A percentile compares a stretch with the other conserved stretches of the same genome.
These are phyloP conservation scores for Drosophila melanosoma DNA, from an alignment of 2,888 invertebrate genomes.

Conservation along the genomic window DNA sequence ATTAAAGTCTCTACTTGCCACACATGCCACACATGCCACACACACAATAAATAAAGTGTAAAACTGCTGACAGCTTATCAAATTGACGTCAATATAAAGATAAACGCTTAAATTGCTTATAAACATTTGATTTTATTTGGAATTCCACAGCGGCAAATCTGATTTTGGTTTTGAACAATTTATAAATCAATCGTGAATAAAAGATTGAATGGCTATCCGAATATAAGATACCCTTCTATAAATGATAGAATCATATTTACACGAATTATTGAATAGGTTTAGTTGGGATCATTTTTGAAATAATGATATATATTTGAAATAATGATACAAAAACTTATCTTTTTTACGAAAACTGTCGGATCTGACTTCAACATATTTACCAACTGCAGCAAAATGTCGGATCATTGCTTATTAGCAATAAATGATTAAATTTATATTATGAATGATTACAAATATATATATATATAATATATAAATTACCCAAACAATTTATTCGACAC, in stretches of 20 bases:
- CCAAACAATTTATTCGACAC: neutral
- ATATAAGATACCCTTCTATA: neutral
- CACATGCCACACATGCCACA: neutral
- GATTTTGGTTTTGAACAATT: neutral
- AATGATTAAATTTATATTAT: no score
- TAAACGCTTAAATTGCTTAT: neutral
- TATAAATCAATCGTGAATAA: neutral
- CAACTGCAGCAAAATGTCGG: neutral
- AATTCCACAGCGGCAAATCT: neutral
- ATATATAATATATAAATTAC: neutral
- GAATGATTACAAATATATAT: no score
- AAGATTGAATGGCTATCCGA: neutral
- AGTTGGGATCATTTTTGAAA: neutral
- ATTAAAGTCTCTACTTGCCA: constrained; percentile 3
- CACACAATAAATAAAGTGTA: constrained; percentile 18
- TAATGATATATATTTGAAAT: neutral
- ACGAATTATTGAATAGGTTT: neutral
- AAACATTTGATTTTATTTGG: neutral
- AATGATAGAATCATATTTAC: neutral
- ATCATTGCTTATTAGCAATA: no score
- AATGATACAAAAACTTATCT: neutral
- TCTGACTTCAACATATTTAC: neutral
- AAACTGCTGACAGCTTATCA: constrained; percentile 1
- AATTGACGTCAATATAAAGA: neutral
- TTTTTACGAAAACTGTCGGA: neutral